Conservation (phyloP, 2,797 vertebrate species). For the Halcyon chelicuti region DNA sequence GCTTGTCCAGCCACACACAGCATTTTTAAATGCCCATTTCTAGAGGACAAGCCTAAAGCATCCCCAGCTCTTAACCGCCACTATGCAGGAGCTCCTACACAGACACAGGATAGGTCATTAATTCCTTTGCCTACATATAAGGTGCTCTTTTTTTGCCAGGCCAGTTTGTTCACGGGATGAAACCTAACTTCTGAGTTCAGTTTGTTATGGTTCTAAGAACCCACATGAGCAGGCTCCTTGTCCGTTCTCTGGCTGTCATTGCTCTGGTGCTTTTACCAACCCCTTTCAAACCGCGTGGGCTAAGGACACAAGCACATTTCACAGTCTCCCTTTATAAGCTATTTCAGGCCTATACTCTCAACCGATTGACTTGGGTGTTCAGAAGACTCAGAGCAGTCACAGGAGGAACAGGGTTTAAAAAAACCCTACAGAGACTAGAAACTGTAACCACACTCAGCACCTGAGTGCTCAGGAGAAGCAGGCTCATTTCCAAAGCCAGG, state of each 20-base stretch:
- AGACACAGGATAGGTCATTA: neutral
- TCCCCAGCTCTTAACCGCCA: neutral
- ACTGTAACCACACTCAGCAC: neutral
- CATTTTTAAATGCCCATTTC: neutral
- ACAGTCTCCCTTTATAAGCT: neutral
- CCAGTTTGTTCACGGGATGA: neutral
- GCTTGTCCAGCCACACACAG: neutral
- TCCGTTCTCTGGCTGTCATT: neutral
- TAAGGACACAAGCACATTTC: neutral
- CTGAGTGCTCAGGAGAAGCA: neutral
- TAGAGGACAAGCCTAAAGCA: neutral
- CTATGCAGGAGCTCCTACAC: neutral
- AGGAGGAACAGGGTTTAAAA: neutral
- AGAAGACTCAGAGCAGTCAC: neutral
- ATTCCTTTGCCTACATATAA: neutral
- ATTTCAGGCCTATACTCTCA: neutral
- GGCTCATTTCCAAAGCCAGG: neutral
- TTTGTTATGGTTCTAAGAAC: neutral
- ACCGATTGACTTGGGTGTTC: neutral
- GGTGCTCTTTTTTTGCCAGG: neutral
- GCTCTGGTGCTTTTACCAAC: neutral
- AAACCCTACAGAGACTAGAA: neutral
- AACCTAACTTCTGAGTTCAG: neutral
- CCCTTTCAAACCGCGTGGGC: rapidly evolving
- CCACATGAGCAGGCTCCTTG: neutral